These are phyloP conservation scores for Platerodrilus igneus DNA, from an alignment of 2,888 invertebrate genomes.

Conservation along the genomic window DNA sequence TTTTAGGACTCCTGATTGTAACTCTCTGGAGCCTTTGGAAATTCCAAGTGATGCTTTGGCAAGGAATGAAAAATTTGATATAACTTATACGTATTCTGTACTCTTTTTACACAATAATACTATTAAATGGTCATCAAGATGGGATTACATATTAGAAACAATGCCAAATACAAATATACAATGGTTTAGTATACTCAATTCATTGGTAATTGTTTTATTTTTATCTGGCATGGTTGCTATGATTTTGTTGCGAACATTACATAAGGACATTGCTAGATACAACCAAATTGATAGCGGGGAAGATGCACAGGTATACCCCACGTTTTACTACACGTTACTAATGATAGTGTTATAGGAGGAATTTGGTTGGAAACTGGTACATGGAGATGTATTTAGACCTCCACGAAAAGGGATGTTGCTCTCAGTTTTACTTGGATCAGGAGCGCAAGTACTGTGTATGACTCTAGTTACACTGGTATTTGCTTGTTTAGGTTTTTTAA, in stretches of 20 bases:
- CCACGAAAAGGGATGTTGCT: constrained; percentile 95
- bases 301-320: constrained; percentile 91
- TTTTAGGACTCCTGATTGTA: constrained; percentile 51
- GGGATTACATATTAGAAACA: constrained; percentile 98
- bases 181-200: constrained; percentile 98
- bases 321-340: constrained; percentile 51
- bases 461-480: constrained; percentile 92
- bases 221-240: constrained; percentile 99
- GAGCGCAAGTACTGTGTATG: constrained; percentile 95
- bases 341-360: constrained; percentile 92
- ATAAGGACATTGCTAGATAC: constrained; percentile 97
- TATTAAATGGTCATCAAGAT: constrained; percentile 96
- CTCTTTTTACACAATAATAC: constrained; percentile 73
- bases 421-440: constrained; percentile 93
- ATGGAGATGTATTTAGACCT: constrained; percentile 96
- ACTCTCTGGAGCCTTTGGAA: constrained; percentile 61
- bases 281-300: constrained; percentile 91
- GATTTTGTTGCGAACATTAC: constrained; percentile 93
- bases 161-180: constrained; percentile 98
- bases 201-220: constrained; percentile 93
- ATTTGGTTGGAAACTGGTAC: constrained; percentile 96
- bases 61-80: constrained; percentile 52
- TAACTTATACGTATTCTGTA: constrained; percentile 86
- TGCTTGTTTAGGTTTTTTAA: constrained; percentile 98
- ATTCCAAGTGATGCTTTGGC: constrained; percentile 56